phyloP scores from a whole-genome alignment of 1,140 invertebrate species.

The Pachyrhynchus sulphureomaculatus region DNA sequence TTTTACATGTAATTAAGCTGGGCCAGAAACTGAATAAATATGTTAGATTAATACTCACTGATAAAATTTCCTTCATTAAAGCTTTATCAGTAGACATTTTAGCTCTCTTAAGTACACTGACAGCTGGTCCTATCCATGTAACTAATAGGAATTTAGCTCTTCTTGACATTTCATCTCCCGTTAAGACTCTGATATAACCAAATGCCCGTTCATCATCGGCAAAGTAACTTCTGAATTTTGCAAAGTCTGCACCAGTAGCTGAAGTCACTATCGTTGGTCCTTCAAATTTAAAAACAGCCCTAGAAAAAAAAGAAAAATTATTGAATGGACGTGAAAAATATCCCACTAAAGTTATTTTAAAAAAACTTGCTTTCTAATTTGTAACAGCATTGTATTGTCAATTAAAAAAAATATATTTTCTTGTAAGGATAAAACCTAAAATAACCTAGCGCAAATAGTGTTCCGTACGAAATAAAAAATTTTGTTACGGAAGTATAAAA shows the following conservation, averaged over 20 bases:
- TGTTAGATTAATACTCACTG: slow-evolving; percentile 63
- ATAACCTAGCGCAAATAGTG: too few relatives aligned
- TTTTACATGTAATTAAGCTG: too few relatives aligned
- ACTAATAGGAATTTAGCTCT: slow-evolving; percentile 76
- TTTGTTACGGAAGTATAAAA: too few relatives aligned
- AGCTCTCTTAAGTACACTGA: slow-evolving; percentile 72
- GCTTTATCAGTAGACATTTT: slow-evolving; percentile 80
- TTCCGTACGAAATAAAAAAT: too few relatives aligned
- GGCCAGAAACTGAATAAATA: too few relatives aligned
- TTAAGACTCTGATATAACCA: slow-evolving; percentile 70
- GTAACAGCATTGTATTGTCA: too few relatives aligned
- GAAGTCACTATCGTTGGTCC: slow-evolving; percentile 64
- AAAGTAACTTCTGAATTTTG: slow-evolving; percentile 67
- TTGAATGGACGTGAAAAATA: too few relatives aligned
- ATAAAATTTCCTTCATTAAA: slow-evolving; percentile 71
- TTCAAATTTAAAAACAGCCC: slow-evolving; percentile 73
- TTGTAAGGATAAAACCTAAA: too few relatives aligned
- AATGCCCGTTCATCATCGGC: slow-evolving; percentile 71
- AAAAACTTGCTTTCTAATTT: too few relatives aligned
- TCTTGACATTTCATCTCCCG: slow-evolving; percentile 80
- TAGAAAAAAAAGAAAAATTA: slow-evolving; percentile 48
- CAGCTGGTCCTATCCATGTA: slow-evolving; percentile 72
- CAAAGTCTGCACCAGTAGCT: slow-evolving; percentile 65
- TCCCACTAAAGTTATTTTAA: too few relatives aligned
- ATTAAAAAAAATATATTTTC: too few relatives aligned